Conservation (phyloP, 2,113 vertebrate species). For the Pituophis catenifer region DNA sequence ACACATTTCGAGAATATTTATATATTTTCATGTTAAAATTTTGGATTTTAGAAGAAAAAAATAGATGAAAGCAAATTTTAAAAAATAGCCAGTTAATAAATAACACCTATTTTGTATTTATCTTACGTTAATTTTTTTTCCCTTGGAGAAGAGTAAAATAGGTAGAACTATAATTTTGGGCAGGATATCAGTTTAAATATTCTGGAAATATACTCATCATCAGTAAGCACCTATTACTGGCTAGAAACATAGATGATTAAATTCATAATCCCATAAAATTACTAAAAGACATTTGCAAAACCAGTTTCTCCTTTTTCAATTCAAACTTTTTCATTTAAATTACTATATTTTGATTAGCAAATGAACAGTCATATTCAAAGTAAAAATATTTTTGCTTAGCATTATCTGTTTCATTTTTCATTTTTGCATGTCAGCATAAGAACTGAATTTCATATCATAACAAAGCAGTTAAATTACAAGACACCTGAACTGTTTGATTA, state of each 20-base stretch:
- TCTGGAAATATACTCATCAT: neutral
- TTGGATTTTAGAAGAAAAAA: neutral
- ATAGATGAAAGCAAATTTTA: neutral
- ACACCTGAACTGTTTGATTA: neutral
- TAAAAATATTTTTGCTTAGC: neutral
- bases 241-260: neutral
- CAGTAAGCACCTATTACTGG: neutral
- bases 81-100: neutral
- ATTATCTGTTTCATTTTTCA: neutral
- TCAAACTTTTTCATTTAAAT: neutral
- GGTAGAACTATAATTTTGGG: neutral
- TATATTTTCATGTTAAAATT: neutral
- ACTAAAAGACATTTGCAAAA: neutral
- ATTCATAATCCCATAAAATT: neutral
- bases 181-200: neutral
- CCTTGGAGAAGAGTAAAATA: neutral
- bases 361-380: neutral
- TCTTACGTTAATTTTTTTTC: neutral
- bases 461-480: neutral
- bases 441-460: neutral
- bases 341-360: neutral
- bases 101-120: neutral
- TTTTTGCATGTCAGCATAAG: neutral
- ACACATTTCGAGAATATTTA: neutral
- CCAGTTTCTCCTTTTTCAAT: neutral